Percentiles rank a stretch among this genome's conserved stretches.
phyloP scores from a whole-genome alignment of 2,888 invertebrate genomes.

The Tribolium freemani region DNA sequence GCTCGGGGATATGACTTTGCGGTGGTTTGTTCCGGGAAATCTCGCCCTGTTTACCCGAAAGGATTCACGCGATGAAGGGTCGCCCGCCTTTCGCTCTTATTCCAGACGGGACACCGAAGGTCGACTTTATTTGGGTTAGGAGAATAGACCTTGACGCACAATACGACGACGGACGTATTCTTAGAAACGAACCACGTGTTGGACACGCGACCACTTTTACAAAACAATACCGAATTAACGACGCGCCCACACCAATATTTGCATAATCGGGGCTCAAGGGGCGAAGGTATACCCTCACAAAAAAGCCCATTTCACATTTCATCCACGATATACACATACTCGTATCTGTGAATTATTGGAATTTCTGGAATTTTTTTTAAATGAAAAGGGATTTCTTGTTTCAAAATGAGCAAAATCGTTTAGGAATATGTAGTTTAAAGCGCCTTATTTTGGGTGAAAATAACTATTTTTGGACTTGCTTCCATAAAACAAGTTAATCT shows the following conservation, averaged over 20 bases:
- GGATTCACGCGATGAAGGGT: slow-evolving; percentile 59
- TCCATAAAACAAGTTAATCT: too few species aligned
- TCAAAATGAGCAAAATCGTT: too few species aligned
- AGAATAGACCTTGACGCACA: slow-evolving; percentile 53
- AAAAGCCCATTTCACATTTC: too few species aligned
- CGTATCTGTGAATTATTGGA: too few species aligned
- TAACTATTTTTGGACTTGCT: too few species aligned
- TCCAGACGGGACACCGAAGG: slow-evolving; percentile 50
- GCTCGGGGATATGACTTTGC: slow-evolving; percentile 63
- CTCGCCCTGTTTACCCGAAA: slow-evolving; percentile 61
- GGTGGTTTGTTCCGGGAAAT: slow-evolving; percentile 59
- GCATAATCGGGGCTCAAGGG: too few species aligned
- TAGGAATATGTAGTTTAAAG: too few species aligned
- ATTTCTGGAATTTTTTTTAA: too few species aligned
- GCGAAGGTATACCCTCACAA: too few species aligned
- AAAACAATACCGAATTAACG: slow-evolving; percentile 1
- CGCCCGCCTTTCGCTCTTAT: not conserved
- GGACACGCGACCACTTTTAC: slow-evolving; percentile 43
- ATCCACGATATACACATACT: too few species aligned
- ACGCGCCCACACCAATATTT: not conserved
- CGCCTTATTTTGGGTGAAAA: too few species aligned
- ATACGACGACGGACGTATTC: slow-evolving; percentile 55
- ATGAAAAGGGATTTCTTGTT: too few species aligned
- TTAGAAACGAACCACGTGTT: slow-evolving; percentile 52
- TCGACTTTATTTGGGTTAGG: slow-evolving; percentile 59